Evolutionary conservation across 2,113 vertebrate species (phyloP).

Genomic region (Oncorhynchus tshawytscha): DNA sequence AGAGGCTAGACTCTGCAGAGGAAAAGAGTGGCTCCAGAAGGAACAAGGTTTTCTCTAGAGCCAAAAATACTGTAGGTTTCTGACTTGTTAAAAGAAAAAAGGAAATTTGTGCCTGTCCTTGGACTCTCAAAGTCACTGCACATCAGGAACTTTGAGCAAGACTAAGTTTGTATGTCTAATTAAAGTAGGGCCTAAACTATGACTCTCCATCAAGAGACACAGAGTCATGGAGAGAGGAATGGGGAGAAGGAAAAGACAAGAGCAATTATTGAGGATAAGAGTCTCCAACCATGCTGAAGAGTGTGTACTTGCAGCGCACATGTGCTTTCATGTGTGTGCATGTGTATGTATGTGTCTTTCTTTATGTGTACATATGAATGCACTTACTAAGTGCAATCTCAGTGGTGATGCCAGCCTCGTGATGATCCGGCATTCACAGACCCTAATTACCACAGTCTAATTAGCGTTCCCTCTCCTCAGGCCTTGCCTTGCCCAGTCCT

Average conservation of each 20-base stretch:
- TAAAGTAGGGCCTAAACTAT: neutral
- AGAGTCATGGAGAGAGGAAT: neutral
- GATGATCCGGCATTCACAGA: constrained; percentile 4
- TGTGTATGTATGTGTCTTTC: neutral
- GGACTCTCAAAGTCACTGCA: constrained; percentile 12
- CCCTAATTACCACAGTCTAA: constrained; percentile 34
- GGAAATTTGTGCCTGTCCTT: constrained; percentile 3
- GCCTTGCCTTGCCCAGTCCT: constrained; percentile 7
- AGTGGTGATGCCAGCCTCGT: neutral
- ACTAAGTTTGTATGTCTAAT: neutral
- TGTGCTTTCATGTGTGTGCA: neutral
- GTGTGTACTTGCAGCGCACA: neutral
- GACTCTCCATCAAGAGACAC: neutral
- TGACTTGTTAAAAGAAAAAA: neutral
- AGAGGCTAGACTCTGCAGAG: neutral
- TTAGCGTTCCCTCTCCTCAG: constrained; percentile 14
- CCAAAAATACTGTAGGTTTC: neutral
- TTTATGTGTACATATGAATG: constrained; percentile 13
- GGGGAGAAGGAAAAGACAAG: neutral
- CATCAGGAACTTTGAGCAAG: neutral
- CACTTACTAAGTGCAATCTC: constrained; percentile 3
- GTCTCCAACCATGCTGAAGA: neutral
- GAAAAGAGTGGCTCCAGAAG: neutral
- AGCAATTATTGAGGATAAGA: neutral
- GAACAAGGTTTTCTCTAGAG: neutral